phyloP scores from a whole-genome alignment of 2,797 vertebrate genomes.

The Hoplostethus atlanticus region DNA sequence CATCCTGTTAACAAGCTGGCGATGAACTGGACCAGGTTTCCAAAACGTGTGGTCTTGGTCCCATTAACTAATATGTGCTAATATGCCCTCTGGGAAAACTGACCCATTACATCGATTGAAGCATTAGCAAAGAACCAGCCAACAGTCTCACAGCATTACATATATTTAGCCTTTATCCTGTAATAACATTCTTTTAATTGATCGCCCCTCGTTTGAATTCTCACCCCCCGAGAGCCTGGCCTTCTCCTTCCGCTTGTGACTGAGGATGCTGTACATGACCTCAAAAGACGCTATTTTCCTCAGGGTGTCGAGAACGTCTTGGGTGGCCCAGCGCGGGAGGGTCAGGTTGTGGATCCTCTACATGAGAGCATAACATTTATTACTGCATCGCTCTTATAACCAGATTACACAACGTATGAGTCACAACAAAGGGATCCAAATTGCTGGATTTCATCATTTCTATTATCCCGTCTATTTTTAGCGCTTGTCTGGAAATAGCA shows the following conservation, averaged over 20 bases:
- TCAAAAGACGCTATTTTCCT: constrained; percentile 86
- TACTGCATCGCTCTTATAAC: constrained; percentile 49
- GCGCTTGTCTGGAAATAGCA: constrained; percentile 68
- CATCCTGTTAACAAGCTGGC: constrained; percentile 14
- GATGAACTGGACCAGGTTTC: too few species aligned
- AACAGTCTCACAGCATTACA: constrained; percentile 41
- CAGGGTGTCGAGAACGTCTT: constrained; percentile 85
- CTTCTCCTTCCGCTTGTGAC: constrained; percentile 90
- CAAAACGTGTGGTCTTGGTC: too few species aligned
- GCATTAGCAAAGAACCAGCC: constrained; percentile 53
- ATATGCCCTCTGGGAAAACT: constrained; percentile 43
- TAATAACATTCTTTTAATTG: constrained; percentile 34
- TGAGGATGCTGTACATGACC: constrained; percentile 84
- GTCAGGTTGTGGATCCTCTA: constrained; percentile 90
- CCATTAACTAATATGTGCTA: constrained; percentile 59
- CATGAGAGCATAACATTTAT: constrained; percentile 34
- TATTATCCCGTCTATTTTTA: constrained; percentile 74
- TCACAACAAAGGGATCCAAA: constrained; percentile 52
- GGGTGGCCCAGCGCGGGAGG: constrained; percentile 89
- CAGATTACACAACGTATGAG: constrained; percentile 52
- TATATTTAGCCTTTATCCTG: neutral
- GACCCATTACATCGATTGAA: constrained; percentile 28
- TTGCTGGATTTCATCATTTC: constrained; percentile 56
- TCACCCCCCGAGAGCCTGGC: constrained; percentile 92
- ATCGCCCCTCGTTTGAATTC: constrained; percentile 47